These are phyloP conservation scores for Falcunculus frontatus DNA, from an alignment of 2,113 vertebrate genomes.

Conservation along the genomic window DNA sequence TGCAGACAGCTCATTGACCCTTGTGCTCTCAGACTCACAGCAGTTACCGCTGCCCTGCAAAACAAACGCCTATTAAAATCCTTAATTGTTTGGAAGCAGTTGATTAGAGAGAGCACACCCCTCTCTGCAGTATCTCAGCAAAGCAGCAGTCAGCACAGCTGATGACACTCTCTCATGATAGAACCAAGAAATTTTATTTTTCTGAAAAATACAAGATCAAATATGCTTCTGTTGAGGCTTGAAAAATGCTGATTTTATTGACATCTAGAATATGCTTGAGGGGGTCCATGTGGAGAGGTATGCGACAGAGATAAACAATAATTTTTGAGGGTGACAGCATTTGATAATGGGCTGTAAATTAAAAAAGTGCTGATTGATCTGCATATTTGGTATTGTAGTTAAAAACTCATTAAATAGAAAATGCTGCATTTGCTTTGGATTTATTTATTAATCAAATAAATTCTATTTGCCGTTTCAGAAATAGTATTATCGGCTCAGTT, in stretches of 20 bases:
- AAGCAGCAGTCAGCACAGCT: background rate
- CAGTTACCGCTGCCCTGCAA: background rate
- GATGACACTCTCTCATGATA: background rate
- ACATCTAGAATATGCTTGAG: background rate
- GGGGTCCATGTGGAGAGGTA: background rate
- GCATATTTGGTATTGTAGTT: background rate
- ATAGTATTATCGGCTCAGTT: background rate
- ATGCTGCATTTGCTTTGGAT: background rate
- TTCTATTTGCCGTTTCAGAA: background rate
- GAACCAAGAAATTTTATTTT: background rate
- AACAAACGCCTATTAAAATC: background rate
- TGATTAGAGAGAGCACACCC: background rate
- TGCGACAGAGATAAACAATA: background rate
- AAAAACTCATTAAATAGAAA: background rate
- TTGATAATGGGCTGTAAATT: background rate
- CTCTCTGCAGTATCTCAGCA: background rate
- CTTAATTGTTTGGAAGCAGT: constrained; percentile 6
- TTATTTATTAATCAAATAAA: background rate
- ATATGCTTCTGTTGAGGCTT: background rate
- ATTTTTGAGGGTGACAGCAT: background rate
- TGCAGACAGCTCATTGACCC: background rate
- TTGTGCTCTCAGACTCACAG: background rate
- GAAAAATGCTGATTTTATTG: background rate
- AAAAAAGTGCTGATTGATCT: background rate
- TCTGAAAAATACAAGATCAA: background rate